Conservation (phyloP, 2,113 vertebrate genomes). For the Ceyx margarethae region DNA sequence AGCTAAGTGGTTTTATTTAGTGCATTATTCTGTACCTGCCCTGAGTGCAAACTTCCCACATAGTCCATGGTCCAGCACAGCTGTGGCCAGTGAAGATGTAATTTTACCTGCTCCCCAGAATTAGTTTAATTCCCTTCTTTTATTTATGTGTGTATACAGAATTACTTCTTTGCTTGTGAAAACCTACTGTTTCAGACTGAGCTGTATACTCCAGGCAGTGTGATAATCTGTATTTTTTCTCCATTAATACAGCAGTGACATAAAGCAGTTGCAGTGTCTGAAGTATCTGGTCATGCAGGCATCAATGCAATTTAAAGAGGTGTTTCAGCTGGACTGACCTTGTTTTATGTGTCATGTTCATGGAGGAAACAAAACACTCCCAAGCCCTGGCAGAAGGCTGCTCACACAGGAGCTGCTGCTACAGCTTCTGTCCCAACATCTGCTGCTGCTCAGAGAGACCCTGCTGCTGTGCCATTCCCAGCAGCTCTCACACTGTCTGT, state of each 20-base stretch:
- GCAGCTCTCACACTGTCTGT: fast-evolving
- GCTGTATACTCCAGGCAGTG: fast-evolving
- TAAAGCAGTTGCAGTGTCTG: background rate
- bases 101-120: background rate
- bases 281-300: background rate
- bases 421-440: background rate
- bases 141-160: background rate
- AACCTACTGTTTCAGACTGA: background rate
- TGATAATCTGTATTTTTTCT: background rate
- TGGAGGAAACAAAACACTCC: background rate
- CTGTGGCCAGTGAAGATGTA: background rate
- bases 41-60: background rate
- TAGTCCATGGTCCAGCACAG: background rate
- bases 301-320: background rate
- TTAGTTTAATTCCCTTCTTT: background rate
- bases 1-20: background rate
- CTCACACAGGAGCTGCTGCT: background rate
- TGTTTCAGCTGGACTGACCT: conserved; percentile 18
- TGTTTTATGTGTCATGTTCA: background rate
- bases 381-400: background rate
- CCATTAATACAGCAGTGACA: background rate
- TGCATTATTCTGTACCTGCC: background rate
- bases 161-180: background rate
- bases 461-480: background rate
- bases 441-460: background rate